Evolutionary conservation across 2,888 invertebrate genomes (phyloP).

Genomic region (Crocallis elinguaria): DNA sequence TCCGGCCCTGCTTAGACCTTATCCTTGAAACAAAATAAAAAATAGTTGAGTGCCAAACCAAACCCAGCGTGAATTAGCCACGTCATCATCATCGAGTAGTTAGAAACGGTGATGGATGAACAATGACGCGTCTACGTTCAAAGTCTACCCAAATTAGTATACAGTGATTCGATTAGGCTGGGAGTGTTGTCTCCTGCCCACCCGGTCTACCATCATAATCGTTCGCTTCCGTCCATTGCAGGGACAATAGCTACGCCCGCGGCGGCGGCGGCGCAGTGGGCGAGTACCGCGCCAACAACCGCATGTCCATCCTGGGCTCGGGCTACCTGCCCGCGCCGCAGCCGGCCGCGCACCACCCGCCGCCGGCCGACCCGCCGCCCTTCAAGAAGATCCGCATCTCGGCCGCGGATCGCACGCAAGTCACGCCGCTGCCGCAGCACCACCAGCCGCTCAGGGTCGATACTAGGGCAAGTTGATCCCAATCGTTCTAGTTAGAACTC

Average conservation of each 20-base stretch:
- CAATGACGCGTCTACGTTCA: too few species aligned
- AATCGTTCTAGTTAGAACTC: not conserved
- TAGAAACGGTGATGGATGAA: too few species aligned
- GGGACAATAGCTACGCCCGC: constrained; percentile 75
- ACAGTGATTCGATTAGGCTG: not conserved
- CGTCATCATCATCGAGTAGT: too few species aligned
- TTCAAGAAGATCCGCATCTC: constrained; percentile 88
- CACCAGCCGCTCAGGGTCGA: constrained; percentile 88
- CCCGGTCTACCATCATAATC: not conserved
- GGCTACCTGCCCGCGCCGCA: constrained; percentile 82
- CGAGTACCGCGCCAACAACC: constrained; percentile 74
- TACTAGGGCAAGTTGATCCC: constrained; percentile 79
- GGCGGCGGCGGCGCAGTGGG: constrained; percentile 71
- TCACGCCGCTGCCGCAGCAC: constrained; percentile 70
- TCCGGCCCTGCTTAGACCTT: too few species aligned
- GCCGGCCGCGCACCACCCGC: constrained; percentile 76
- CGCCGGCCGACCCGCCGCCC: constrained; percentile 84
- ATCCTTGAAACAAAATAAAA: too few species aligned
- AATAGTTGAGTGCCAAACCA: too few species aligned
- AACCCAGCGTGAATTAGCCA: too few species aligned
- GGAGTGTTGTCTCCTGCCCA: not conserved
- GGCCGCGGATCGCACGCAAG: constrained; percentile 67
- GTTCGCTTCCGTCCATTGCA: too few species aligned
- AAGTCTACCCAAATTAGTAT: too few species aligned
- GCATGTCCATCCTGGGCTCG: constrained; percentile 87